A percentile compares a stretch with the other conserved stretches of the same genome.
These are phyloP conservation scores for Encarsia formosa DNA, from an alignment of 2,888 invertebrate species.

Conservation along the genomic window DNA sequence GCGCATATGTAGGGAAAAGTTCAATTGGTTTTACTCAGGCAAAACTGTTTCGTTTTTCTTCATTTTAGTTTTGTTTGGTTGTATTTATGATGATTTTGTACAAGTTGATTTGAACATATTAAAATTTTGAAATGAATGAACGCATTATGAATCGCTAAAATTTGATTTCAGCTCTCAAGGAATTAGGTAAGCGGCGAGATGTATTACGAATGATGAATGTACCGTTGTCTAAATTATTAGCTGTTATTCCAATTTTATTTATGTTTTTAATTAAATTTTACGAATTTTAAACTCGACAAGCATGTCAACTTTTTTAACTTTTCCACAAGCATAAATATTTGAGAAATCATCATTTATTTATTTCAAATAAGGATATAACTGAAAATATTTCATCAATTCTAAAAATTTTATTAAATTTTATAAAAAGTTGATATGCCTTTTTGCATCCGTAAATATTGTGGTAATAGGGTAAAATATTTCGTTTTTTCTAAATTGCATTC, in stretches of 20 bases:
- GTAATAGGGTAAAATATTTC: slow-evolving; percentile 41
- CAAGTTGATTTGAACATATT: background rate
- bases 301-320: slow-evolving; percentile 19
- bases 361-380: background rate
- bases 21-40: slow-evolving; percentile 4
- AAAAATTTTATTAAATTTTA: background rate
- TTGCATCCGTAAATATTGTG: slow-evolving; percentile 35
- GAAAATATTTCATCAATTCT: too few species aligned
- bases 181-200: slow-evolving; percentile 48
- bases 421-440: slow-evolving; percentile 5
- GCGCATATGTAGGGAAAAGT: slow-evolving; percentile 1
- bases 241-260: slow-evolving; percentile 28
- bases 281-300: slow-evolving; percentile 13
- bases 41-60: slow-evolving; percentile 5
- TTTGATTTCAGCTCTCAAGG: slow-evolving; percentile 51
- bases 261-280: slow-evolving; percentile 28
- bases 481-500: slow-evolving; percentile 13
- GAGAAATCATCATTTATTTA: background rate
- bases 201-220: slow-evolving; percentile 43
- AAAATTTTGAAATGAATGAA: slow-evolving; percentile 30
- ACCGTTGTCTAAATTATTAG: slow-evolving; percentile 39
- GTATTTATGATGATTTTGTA: background rate
- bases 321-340: background rate
- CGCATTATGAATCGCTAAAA: slow-evolving; percentile 41
- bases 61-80: slow-evolving; percentile 17